Evolutionary conservation across 2,113 vertebrate species (phyloP).

Genomic region (Pedionomus torquatus): DNA sequence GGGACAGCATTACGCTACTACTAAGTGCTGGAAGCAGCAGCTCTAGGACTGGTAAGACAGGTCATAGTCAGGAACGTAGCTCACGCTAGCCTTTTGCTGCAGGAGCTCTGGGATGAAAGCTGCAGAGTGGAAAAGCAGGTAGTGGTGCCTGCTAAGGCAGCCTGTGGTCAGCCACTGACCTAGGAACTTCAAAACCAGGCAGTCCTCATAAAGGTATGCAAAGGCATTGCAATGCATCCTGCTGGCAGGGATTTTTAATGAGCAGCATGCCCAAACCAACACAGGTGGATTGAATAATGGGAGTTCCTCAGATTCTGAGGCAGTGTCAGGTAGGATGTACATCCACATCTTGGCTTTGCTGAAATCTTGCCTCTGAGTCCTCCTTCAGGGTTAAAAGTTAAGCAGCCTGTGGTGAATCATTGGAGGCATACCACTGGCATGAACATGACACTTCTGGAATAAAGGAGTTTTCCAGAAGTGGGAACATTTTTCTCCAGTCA

Average conservation of each 20-base stretch:
- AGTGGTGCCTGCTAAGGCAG: not conserved
- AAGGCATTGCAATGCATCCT: not conserved
- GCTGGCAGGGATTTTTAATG: not conserved
- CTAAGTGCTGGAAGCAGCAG: not conserved
- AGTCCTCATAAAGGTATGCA: not conserved
- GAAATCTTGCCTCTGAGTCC: not conserved
- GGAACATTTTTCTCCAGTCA: not conserved
- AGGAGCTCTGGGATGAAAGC: not conserved
- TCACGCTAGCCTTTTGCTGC: not conserved
- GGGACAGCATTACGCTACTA: fast-evolving
- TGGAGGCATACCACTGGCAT: not conserved
- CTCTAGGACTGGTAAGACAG: not conserved
- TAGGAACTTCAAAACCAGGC: not conserved
- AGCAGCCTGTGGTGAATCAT: not conserved
- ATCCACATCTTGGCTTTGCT: not conserved
- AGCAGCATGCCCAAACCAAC: not conserved
- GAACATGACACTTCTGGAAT: not conserved
- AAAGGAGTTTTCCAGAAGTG: not conserved
- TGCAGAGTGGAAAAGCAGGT: not conserved
- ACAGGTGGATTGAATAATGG: not conserved
- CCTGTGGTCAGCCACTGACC: not conserved
- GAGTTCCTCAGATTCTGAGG: not conserved
- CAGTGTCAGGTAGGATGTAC: not conserved
- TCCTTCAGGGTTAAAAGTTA: not conserved
- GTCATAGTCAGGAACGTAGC: fast-evolving